Conservation (phyloP, 2,888 invertebrate species). For the Cephonodes hylas region DNA sequence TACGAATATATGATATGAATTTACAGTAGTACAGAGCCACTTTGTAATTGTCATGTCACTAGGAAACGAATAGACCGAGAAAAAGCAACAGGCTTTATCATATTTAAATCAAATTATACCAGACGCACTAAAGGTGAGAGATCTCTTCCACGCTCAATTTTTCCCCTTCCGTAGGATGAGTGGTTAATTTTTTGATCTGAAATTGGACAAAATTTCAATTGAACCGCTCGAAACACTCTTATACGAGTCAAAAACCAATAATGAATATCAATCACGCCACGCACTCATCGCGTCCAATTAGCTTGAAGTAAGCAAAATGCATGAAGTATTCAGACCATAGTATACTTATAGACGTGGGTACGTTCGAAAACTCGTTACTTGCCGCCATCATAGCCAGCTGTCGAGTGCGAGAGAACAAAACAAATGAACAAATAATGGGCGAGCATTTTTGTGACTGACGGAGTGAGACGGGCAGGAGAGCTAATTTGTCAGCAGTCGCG, state of each 20-base stretch:
- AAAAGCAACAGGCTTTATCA: too few relatives aligned
- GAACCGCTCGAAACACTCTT: neutral
- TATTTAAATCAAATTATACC: too few relatives aligned
- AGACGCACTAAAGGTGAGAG: too few relatives aligned
- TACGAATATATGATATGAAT: too few relatives aligned
- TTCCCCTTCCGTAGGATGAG: too few relatives aligned
- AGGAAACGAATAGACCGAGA: too few relatives aligned
- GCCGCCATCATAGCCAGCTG: conserved; percentile 25
- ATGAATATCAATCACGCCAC: neutral
- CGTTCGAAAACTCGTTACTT: conserved; percentile 32
- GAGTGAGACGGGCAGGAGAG: neutral
- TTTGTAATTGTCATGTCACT: too few relatives aligned
- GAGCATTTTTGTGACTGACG: conserved; percentile 32
- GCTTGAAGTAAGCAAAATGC: neutral
- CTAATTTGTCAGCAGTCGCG: conserved; percentile 14
- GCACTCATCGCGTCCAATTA: conserved; percentile 1
- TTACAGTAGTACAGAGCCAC: too few relatives aligned
- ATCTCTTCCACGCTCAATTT: too few relatives aligned
- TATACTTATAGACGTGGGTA: conserved; percentile 16
- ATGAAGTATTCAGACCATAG: neutral
- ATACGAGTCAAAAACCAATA: neutral
- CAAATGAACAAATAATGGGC: conserved; percentile 49
- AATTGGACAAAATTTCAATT: neutral
- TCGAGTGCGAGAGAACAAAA: conserved; percentile 31
- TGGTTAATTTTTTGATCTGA: neutral